Evolutionary conservation across 2,113 vertebrate genomes (phyloP), one percentile per base, ranked within the genome.

Genomic region (Gnathonemus longibarbis): DNA sequence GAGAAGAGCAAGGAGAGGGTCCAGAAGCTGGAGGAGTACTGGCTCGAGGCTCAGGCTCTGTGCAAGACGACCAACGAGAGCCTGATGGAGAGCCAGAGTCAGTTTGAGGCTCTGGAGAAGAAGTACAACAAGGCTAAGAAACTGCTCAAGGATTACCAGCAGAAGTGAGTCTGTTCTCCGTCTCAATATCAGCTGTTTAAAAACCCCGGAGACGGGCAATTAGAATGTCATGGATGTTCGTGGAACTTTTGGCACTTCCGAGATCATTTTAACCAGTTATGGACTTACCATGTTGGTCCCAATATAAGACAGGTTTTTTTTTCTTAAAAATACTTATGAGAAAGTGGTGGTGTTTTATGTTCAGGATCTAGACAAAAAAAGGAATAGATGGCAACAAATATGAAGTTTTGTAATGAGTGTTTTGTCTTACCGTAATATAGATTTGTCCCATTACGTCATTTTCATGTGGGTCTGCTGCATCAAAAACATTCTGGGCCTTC

Each of bases 101-200:
- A 98, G 91, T 95, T 96, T 84, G 97, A 98, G 92, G 94, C 94
- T 0, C 93, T 98, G 94, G 98, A 98, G 93, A 98, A 98, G 93
- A 98, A 98, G 93, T 98, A 98, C 93, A 97, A 90, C 94, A 98
- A 98, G 91, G 97, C 98, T 87, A 98, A 98, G 95, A 98, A 98
- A 88, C 94, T 98, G 89, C 95, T 98, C 87, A 98, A 98, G 93
- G 97, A 98, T 89, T 97, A 97, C 93, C 98, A 98, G 90, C 97
- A 97, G 91, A 98, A 98, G 98, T 98, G 94, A 96, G 97, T 96
- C 89, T 21, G 45, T 5, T 45, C 9, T 87, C 13, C 21, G 17
- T 35, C 45, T 70, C 21, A 49, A 0, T 84, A 8, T 21, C 74
- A 5, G 13, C 35, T 17, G 35, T 6, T 39, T 39, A 19, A 42